A percentile compares a stretch with the other conserved stretches of the same genome.
Evolutionary conservation across 2,888 invertebrate species (phyloP).

Genomic region (Saturnia japonica): DNA sequence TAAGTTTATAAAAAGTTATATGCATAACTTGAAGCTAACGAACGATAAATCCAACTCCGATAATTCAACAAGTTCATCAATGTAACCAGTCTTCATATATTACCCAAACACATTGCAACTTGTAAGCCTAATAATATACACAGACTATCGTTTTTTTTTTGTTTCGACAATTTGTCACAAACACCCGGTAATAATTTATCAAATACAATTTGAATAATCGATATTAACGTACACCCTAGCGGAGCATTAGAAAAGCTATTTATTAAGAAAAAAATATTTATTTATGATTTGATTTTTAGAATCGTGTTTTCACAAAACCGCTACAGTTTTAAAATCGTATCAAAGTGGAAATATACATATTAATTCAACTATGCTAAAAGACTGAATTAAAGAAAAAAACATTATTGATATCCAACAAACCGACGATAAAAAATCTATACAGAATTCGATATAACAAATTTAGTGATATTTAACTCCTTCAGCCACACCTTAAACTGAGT

Average conservation of each 20-base stretch:
- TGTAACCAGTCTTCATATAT: background rate
- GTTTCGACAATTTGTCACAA: background rate
- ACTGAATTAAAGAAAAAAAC: background rate
- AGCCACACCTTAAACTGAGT: background rate
- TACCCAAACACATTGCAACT: background rate
- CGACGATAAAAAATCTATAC: slow-evolving; percentile 3
- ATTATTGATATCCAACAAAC: background rate
- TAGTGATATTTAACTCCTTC: slow-evolving; percentile 7
- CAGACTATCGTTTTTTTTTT: background rate
- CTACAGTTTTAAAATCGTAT: background rate
- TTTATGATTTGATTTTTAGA: slow-evolving; percentile 14
- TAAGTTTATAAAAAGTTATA: background rate
- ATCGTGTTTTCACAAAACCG: slow-evolving; percentile 12
- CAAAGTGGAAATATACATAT: background rate
- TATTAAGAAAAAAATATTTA: slow-evolving; percentile 60
- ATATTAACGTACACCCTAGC: slow-evolving; percentile 60
- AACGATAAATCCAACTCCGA: background rate
- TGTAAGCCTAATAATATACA: background rate
- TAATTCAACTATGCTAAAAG: background rate
- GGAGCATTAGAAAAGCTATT: slow-evolving; percentile 70
- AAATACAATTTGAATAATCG: slow-evolving; percentile 37
- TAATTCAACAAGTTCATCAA: background rate
- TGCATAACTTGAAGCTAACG: background rate
- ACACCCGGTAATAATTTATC: background rate
- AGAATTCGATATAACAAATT: slow-evolving; percentile 10